Conservation (phyloP, 2,888 invertebrate species). For the Sesia bembeciformis region DNA sequence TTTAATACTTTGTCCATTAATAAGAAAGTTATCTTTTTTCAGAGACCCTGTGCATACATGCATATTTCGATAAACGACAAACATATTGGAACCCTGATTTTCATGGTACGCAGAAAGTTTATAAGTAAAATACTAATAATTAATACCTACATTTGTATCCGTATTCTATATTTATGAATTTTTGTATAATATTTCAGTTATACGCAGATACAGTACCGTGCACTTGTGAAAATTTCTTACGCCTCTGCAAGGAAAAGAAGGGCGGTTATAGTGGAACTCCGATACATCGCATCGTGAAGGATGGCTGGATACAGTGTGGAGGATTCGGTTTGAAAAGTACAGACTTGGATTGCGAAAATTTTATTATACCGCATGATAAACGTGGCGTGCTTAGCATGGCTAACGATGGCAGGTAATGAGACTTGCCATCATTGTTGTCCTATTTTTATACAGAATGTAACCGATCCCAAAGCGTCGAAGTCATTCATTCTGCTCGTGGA, state of each 20-base stretch:
- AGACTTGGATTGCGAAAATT: slow-evolving; percentile 78
- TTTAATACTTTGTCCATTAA: too few relatives aligned
- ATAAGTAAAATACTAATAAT: too few relatives aligned
- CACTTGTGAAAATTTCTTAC: slow-evolving; percentile 74
- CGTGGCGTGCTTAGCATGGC: slow-evolving; percentile 83
- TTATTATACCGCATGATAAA: slow-evolving; percentile 76
- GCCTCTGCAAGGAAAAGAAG: slow-evolving; percentile 56
- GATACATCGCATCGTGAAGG: slow-evolving; percentile 78
- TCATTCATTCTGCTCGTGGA: too few relatives aligned
- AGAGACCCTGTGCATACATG: slow-evolving; percentile 74
- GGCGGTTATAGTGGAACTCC: slow-evolving; percentile 72
- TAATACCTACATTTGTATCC: not conserved
- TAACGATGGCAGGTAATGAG: slow-evolving; percentile 71
- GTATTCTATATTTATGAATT: slow-evolving; percentile 11
- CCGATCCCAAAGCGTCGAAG: too few relatives aligned
- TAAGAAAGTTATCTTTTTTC: slow-evolving; percentile 16
- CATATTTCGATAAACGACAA: slow-evolving; percentile 60
- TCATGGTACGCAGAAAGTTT: slow-evolving; percentile 55
- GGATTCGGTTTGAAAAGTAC: slow-evolving; percentile 53
- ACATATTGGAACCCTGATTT: slow-evolving; percentile 68
- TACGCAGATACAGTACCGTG: slow-evolving; percentile 74
- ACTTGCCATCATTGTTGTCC: not conserved
- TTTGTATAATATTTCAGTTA: slow-evolving; percentile 42
- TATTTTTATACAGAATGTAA: too few relatives aligned
- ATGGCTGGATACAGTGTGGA: slow-evolving; percentile 83